These are phyloP conservation scores for Bovichtus variegatus DNA, from an alignment of 2,797 vertebrate genomes.

Conservation along the genomic window DNA sequence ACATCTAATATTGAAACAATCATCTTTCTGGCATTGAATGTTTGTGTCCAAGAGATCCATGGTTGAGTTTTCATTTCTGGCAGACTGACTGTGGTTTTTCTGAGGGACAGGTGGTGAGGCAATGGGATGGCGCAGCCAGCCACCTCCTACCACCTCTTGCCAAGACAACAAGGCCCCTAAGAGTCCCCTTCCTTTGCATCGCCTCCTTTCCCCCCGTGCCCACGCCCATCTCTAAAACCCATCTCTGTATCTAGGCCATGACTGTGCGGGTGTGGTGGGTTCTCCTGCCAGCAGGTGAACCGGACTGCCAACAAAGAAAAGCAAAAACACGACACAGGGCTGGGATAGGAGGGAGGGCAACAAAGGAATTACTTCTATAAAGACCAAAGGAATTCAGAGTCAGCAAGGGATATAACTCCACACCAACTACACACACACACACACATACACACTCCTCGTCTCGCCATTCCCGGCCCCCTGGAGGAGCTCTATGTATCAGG, in stretches of 20 bases:
- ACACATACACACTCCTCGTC: conserved; percentile 39
- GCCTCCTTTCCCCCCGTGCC: conserved; percentile 53
- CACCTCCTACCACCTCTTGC: conserved; percentile 74
- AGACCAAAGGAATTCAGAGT: conserved; percentile 78
- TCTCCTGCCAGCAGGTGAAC: conserved; percentile 71
- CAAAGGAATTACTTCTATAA: conserved; percentile 67
- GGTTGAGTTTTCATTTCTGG: conserved; percentile 61
- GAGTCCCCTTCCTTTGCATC: conserved; percentile 58
- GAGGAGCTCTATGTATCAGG: conserved; percentile 61
- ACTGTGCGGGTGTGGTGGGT: conserved; percentile 71
- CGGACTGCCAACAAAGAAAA: conserved; percentile 72
- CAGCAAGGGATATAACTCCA: conserved; percentile 69
- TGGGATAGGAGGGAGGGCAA: conserved; percentile 44
- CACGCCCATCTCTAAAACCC: conserved; percentile 59
- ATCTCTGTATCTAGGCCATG: conserved; percentile 73
- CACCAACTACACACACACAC: conserved; percentile 23
- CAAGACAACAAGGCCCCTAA: conserved; percentile 74
- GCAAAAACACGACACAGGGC: conserved; percentile 38
- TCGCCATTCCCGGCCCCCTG: conserved; percentile 48
- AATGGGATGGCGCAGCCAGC: conserved; percentile 76
- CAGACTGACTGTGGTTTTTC: conserved; percentile 54
- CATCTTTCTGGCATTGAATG: conserved; percentile 35
- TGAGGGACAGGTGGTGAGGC: conserved; percentile 83
- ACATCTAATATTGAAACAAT: conserved; percentile 27
- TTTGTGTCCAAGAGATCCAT: conserved; percentile 43